Percentiles rank a stretch among this genome's conserved stretches.
Conservation (phyloP, 53 echinoderm and acorn worm genomes). For the Henricia sp. region DNA sequence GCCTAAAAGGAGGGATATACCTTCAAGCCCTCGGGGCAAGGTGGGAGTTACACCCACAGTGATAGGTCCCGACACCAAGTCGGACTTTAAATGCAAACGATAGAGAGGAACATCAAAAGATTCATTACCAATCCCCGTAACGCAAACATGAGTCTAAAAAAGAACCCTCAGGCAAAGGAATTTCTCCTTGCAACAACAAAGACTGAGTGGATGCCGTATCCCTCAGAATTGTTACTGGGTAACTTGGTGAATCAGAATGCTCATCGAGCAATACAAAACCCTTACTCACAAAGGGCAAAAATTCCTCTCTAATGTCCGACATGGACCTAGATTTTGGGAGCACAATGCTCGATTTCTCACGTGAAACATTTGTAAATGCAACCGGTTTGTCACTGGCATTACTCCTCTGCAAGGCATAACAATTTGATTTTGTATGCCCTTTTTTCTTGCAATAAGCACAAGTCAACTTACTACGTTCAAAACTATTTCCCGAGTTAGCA, state of each 20-base stretch:
- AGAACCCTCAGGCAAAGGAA: conserved; percentile 24
- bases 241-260: background rate
- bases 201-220: conserved; percentile 40
- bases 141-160: conserved; percentile 1
- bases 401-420: background rate
- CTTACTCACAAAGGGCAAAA: conserved; percentile 25
- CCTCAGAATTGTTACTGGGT: conserved; percentile 33
- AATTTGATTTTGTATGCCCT: conserved; percentile 3
- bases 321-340: background rate
- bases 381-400: background rate
- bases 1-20: conserved; percentile 39
- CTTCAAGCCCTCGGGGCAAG: conserved; percentile 29
- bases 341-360: background rate
- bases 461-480: background rate
- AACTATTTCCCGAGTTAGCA: background rate
- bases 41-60: conserved; percentile 8
- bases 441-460: conserved; percentile 14
- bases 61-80: conserved; percentile 43
- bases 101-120: conserved; percentile 49
- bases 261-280: conserved; percentile 18
- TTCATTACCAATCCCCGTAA: conserved; percentile 19
- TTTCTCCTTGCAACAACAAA: conserved; percentile 8
- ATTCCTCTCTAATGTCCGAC: conserved; percentile 18
- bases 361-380: background rate
- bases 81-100: conserved; percentile 35